phyloP scores from a whole-genome alignment of 2,888 invertebrate genomes.

The Galerucella calmariensis region DNA sequence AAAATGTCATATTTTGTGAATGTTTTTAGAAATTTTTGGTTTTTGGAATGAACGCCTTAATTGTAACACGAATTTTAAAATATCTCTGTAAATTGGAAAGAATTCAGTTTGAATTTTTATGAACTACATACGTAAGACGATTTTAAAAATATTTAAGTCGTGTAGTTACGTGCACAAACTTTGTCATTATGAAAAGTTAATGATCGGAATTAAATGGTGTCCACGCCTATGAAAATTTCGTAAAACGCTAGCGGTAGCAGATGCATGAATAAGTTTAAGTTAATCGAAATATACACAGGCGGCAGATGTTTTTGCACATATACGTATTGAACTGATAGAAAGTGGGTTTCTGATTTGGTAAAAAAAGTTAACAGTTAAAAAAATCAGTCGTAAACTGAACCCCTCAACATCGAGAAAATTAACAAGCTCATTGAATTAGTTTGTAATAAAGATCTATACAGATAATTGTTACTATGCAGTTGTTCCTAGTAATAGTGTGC shows the following conservation, averaged over 20 bases:
- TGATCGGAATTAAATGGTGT: constrained; percentile 6
- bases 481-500: too few relatives aligned
- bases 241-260: constrained; percentile 27
- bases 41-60: too few relatives aligned
- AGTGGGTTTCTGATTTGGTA: constrained; percentile 30
- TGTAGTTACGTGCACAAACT: background rate
- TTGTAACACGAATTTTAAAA: too few relatives aligned
- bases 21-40: too few relatives aligned
- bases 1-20: too few relatives aligned
- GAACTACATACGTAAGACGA: background rate
- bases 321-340: constrained; percentile 33
- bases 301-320: constrained; percentile 38
- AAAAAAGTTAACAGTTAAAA: constrained; percentile 21
- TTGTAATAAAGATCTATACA: too few relatives aligned
- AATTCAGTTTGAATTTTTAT: too few relatives aligned
- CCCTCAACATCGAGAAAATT: too few relatives aligned
- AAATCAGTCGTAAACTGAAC: background rate
- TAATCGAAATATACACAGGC: constrained; percentile 32
- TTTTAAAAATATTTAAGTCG: background rate
- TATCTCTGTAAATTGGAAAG: too few relatives aligned
- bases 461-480: too few relatives aligned
- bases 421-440: too few relatives aligned
- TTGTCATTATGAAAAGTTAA: constrained; percentile 7
- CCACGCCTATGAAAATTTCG: constrained; percentile 22
- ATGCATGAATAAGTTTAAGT: constrained; percentile 27